Base-by-base conservation (phyloP, 1,140 invertebrate genomes). In the Protaetia brevitarsis region DNA sequence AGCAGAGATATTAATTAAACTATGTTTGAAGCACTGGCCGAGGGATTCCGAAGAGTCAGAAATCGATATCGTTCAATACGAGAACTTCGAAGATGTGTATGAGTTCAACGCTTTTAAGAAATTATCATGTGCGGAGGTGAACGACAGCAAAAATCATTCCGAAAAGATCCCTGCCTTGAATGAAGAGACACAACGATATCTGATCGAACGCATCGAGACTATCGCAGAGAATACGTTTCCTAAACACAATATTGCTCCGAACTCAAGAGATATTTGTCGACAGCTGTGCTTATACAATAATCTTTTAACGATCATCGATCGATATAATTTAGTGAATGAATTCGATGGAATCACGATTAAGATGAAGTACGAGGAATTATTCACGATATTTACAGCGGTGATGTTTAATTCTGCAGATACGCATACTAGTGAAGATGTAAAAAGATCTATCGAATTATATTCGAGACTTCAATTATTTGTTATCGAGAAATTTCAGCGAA, bases 21-120 rank as follows among this genome's bases (percentile, higher is more conserved):
- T 78, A 45, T 69, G 67, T 27, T 68, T 73, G 5, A 78, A 76
- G 65, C 68, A 74, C 16, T 77, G 72, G 69, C 71, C 72, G 11
- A 8, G 16, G 11, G 29, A 29, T 7, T 23, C 19, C 8, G 7
- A 51, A 51, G 16, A 28, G 11, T 8, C 13, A 59, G 30, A n/a
- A 29, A 56, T 63, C 28, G n/a, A 30, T 61, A 34, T 41, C 36
- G 19, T 29, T 10, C n/a, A n/a, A n/a, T 63, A 16, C 21, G 4
- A 62, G 31, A 16, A 57, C 27, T 34, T 75, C 29, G 66, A 64
- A 57, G 61, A 71, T 58, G 58, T 76, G 23, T 73, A 73, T 63
- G 57, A 71, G 2, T 72, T 66, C 60, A 69, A 65, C 30, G 58
- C 37, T 19, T 73, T 75, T 63, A 29, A n/a, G 8, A 59, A 59